Evolutionary conservation across 2,888 invertebrate genomes (phyloP), one percentile per base, ranked within the genome.

Genomic region (Tiliacea aurago): DNA sequence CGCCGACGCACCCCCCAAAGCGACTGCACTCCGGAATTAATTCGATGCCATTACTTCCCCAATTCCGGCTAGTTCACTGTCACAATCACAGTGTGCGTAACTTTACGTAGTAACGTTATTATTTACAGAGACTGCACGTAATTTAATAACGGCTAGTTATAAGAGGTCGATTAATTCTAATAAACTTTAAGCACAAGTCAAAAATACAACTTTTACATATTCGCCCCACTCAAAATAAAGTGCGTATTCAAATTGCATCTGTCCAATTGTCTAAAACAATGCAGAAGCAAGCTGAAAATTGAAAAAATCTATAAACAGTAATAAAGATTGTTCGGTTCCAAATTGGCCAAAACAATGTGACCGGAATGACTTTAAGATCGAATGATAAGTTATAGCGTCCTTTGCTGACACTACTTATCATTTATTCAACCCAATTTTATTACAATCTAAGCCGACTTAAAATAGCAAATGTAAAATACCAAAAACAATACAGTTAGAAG

Each of bases 311-410:
- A 78, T 72, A 78, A 66, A 58, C 13, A 45, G 58, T 49, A 49
- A 67, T 80, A 67, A 63, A 58, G 23, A 47, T 61, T 45, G 61
- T 55, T 63, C 13, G 56, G 4, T 59, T 49, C 56, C 75, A 75
- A 80, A 70, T 75, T 68, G 76, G 76, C 69, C 75, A 74, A 84
- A 84, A 80, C 82, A 76, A 80, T 84, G 82, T 84, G 84, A 84
- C 84, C 84, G 82, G 64, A 70, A 81, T 84, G 84, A 84, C 84
- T 84, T 82, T 80, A 73, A 69, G 84, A 84, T 75, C 74, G 66
- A 70, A 84, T 84, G 74, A 84, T 80, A 80, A 82, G 76, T 84
- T 80, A 64, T 37, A 63, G 23, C 63, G 78, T 78, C 80, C 78
- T 78, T 64, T 74, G 53, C 53, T 63, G 74, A 59, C 74, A 63